Evolutionary conservation across 2,888 invertebrate genomes (phyloP), one percentile per base, ranked within the genome.

Genomic region (Ophion ellenae): DNA sequence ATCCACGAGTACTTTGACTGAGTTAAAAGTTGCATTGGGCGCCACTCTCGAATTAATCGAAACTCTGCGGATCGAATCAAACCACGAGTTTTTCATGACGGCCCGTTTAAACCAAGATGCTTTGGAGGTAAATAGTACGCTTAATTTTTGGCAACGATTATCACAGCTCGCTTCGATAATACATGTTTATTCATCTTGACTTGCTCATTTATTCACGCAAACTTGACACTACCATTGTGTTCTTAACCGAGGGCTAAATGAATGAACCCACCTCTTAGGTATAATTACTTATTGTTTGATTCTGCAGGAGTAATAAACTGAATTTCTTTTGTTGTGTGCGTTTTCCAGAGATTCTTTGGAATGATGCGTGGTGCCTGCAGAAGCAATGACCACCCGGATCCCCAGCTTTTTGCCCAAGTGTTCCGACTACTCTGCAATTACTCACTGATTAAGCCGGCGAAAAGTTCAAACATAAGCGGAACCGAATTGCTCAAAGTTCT

Each of bases 91-190:
- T 57, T 32, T 71, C 53, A 71, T 53, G 70, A 53, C 70, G 17
- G 53, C 70, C 53, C 70, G 70, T 17, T 63, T 24, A 40, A 74
- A 74, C 61, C 61, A 74, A 36, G 74, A 63, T 63, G 40, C 74
- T 14, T 24, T 74, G 28, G 40, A 40, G 40, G 40, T 7, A 40
- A 40, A 40, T 6, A 40, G 40, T 40, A 6, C 6, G 7, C 6
- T 40, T 40, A 7, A 40, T 40, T 40, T 40, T 40, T 40, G 24
- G 6, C 40, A 7, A 24, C 24, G 24, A 40, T 40, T 40, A 40
- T 40, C 40, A 40, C 40, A 40, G 40, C 40, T 40, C 4, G 40
- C 40, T 40, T 40, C 40, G 40, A 40, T 6, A 40, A 40, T 40
- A 40, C 40, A 6, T 40, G 40, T 40, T 40, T 40, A 40, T 40